These are phyloP conservation scores for Strongylocentrotus purpuratus DNA, from an alignment of 35 echinoderm and acorn worm genomes.

Conservation along the genomic window DNA sequence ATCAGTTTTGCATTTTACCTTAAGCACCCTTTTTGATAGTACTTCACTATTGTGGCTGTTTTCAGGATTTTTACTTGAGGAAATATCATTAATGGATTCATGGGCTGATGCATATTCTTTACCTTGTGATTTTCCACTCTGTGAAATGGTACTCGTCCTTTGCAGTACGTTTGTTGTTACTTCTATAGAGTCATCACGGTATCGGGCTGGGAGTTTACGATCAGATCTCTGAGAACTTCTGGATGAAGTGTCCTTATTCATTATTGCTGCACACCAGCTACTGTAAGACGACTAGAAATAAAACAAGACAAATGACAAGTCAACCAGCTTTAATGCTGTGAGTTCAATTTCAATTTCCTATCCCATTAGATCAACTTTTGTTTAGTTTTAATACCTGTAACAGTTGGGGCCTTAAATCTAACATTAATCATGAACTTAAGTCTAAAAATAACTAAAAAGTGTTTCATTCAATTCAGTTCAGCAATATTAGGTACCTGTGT, in stretches of 20 bases:
- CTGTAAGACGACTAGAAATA: not conserved
- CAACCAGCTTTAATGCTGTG: conserved; percentile 76
- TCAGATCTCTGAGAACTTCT: conserved; percentile 6
- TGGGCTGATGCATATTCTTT: not conserved
- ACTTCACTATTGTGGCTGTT: not conserved
- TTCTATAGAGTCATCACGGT: conserved; percentile 8
- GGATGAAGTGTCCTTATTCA: not conserved
- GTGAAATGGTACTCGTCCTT: not conserved
- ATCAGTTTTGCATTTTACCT: not conserved
- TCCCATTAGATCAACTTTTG: no score
- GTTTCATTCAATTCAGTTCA: no score
- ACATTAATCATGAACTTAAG: no score
- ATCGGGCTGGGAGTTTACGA: conserved; percentile 22
- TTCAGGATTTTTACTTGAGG: not conserved
- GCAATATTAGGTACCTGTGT: no score
- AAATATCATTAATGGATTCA: not conserved
- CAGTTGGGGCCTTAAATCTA: no score
- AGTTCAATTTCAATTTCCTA: not conserved
- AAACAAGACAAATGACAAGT: conserved; percentile 43
- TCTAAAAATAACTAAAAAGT: no score
- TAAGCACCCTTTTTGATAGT: not conserved
- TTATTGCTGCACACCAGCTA: not conserved
- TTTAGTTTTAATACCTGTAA: no score
- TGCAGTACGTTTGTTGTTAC: not conserved
- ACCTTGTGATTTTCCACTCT: not conserved